phyloP scores from a whole-genome alignment of 2,888 invertebrate species.

The Drosophila nr. medialis region DNA sequence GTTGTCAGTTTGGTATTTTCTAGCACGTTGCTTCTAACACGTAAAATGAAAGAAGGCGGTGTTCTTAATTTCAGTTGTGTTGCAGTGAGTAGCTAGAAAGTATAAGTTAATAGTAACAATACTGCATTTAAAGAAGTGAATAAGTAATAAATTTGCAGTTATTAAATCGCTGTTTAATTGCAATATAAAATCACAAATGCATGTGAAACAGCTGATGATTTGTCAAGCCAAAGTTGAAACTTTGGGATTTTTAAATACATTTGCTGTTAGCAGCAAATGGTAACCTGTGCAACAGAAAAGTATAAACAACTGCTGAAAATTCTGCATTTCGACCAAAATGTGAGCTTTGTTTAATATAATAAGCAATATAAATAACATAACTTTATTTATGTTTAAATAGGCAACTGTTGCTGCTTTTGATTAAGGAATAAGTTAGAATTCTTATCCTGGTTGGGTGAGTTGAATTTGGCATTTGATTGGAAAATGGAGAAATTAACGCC shows the following conservation, averaged over 20 bases:
- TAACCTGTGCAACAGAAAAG: not conserved
- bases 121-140: too few relatives aligned
- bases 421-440: not conserved
- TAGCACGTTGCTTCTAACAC: not conserved
- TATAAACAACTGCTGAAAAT: conserved; percentile 40
- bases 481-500: conserved; percentile 34
- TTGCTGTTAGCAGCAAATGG: conserved; percentile 9
- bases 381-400: not conserved
- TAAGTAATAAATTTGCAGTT: too few relatives aligned
- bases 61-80: too few relatives aligned
- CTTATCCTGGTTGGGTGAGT: not conserved
- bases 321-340: conserved; percentile 16
- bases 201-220: too few relatives aligned
- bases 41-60: not conserved
- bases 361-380: not conserved
- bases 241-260: conserved; percentile 13
- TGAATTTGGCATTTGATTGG: not conserved
- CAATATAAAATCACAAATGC: too few relatives aligned
- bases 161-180: too few relatives aligned
- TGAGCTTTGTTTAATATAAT: not conserved
- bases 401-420: not conserved
- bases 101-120: too few relatives aligned
- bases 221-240: not conserved
- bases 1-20: not conserved
- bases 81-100: too few relatives aligned